A percentile compares a stretch with the other conserved stretches of the same genome.
Conservation (phyloP, 2,888 invertebrate species). For the Phortica magna region DNA sequence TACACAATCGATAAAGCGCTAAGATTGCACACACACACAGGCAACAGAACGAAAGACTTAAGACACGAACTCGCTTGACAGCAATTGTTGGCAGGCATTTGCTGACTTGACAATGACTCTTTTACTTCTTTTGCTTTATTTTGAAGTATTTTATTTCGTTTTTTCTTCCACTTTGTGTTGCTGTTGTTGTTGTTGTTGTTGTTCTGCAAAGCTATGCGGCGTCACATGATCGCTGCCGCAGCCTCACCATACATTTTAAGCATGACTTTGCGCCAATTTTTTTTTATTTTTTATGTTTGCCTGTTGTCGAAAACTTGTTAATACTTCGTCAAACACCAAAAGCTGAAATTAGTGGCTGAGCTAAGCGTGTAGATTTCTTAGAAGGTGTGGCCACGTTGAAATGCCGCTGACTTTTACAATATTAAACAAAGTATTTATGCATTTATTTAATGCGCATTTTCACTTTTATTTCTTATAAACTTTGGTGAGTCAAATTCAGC, state of each 20-base stretch:
- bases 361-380: neutral
- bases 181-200: neutral
- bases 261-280: neutral
- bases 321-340: conserved; percentile 5
- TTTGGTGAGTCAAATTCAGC: no score
- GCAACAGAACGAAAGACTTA: conserved; percentile 49
- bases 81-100: neutral
- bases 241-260: neutral
- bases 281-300: neutral
- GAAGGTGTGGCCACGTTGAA: conserved; percentile 1
- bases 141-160: neutral
- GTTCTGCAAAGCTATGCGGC: no score
- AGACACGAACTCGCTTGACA: conserved; percentile 33
- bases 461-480: conserved; percentile 4
- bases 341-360: neutral
- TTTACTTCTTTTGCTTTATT: no score
- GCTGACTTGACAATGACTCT: no score
- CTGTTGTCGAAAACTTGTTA: neutral
- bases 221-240: neutral
- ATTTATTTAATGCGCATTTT: conserved; percentile 15
- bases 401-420: neutral
- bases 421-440: neutral
- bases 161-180: no score
- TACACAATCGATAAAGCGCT: conserved; percentile 3
- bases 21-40: no score